These are phyloP conservation scores for Venturia canescens DNA, from an alignment of 1,140 invertebrate genomes.

Conservation along the genomic window DNA sequence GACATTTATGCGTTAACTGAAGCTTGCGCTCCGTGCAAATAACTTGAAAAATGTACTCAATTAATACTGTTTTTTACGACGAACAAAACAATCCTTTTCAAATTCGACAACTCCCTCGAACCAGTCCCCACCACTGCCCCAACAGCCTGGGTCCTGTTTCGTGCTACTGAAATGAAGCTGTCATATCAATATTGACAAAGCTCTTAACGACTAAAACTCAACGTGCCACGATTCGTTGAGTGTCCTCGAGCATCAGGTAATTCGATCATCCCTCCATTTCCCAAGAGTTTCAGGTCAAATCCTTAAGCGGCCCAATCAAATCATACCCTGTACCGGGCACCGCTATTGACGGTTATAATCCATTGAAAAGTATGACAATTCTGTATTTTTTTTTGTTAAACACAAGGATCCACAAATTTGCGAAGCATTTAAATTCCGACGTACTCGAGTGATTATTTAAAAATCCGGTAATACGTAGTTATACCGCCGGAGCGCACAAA, in stretches of 20 bases:
- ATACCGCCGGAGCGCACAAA: too few relatives aligned
- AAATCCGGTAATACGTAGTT: too few relatives aligned
- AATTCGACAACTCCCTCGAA: not conserved
- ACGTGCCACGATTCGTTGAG: not conserved
- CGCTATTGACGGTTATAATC: too few relatives aligned
- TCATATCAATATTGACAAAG: not conserved
- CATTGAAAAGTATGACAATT: too few relatives aligned
- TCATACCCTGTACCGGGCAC: too few relatives aligned
- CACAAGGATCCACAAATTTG: too few relatives aligned
- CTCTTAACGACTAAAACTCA: slow-evolving; percentile 1
- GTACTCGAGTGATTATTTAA: too few relatives aligned
- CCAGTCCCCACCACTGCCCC: not conserved
- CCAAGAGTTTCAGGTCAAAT: too few relatives aligned
- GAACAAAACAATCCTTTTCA: not conserved
- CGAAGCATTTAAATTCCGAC: too few relatives aligned
- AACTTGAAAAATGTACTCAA: not conserved
- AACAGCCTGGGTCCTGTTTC: not conserved
- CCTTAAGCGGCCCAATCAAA: too few relatives aligned
- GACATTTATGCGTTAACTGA: not conserved
- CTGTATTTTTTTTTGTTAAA: too few relatives aligned
- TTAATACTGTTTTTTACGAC: not conserved
- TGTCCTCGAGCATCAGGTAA: not conserved
- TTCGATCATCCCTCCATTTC: too few relatives aligned
- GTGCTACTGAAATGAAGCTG: not conserved
- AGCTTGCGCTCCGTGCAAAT: not conserved